Conservation (phyloP, 2,113 vertebrate species). For the Myrmophylax atrothorax region DNA sequence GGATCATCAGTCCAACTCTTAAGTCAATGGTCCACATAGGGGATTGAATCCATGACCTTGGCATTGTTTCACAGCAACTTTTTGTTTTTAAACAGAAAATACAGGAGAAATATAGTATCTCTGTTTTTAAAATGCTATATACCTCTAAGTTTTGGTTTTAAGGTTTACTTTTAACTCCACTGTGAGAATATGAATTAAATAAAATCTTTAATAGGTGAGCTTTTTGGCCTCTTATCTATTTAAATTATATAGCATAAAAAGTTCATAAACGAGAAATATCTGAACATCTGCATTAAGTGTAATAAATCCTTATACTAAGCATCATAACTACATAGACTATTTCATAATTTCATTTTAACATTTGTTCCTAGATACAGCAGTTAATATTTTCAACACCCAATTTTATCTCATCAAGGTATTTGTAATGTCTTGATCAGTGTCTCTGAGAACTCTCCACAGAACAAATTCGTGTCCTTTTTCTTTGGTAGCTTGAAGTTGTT, state of each 20-base stretch:
- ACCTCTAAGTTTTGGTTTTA: neutral
- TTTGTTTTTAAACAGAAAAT: neutral
- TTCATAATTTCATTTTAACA: neutral
- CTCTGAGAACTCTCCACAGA: neutral
- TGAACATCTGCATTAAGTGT: neutral
- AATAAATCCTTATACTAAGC: neutral
- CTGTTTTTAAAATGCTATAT: neutral
- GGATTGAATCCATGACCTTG: too few species aligned
- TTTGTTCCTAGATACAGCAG: neutral
- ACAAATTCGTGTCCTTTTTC: neutral
- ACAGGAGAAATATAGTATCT: neutral
- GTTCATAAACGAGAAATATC: neutral
- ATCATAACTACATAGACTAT: neutral
- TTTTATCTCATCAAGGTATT: neutral
- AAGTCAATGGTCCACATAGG: too few species aligned
- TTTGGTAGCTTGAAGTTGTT: neutral
- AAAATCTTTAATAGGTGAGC: neutral
- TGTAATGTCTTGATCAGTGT: neutral
- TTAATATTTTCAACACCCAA: neutral
- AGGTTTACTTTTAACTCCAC: neutral
- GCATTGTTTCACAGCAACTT: neutral
- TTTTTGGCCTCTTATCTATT: neutral
- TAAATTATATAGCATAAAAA: neutral
- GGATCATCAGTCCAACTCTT: too few species aligned
- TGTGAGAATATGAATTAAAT: neutral